Base-by-base conservation (phyloP, 2,888 invertebrate genomes). In the Lasioglossum morio region DNA sequence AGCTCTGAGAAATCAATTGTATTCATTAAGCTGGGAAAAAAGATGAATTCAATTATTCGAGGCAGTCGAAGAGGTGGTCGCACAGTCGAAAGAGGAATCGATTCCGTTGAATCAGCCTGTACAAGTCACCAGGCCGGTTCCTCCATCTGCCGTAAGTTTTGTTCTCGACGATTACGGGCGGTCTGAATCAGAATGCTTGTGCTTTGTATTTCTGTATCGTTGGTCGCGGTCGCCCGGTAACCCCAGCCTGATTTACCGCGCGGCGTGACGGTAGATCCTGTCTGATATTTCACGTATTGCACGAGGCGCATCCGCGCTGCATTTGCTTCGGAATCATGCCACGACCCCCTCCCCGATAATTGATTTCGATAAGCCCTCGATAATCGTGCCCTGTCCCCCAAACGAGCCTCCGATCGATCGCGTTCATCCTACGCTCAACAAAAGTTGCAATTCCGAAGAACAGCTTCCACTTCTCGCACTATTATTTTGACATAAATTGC, bases 271-370 rank as follows among this genome's bases (percentile, higher is more conserved):
- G 77, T 87, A 90, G 92, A 93, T 91, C 87, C 89, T 87, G 89
- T 87, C 88, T 88, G 91, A 92, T 92, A 92, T 91, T 92, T 92
- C 87, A 89, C 85, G 90, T 91, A 92, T 91, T 90, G 89, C 91
- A 90, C 85, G 87, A 88, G 87, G 78, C 84, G 85, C 89, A 90
- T 89, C 90, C 89, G 73, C 81, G 84, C 77, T 81, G 84, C 90
- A 89, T 91, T 92, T 89, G 85, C 84, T 84, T 77, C 82, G 81
- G 43, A 87, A 88, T 90, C 89, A 87, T 86, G 87, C 74, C 82
- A 53, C 46, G 72, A 37, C 37, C 27, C 75, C 79, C 37, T 16
- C 37, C 34, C 66, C 75, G 77, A 89, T 86, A 88, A 89, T 88
- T 87, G 84, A 89, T 86, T 85, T 83, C 82, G 83, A 90, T 89